Evolutionary conservation across 1,140 invertebrate genomes (phyloP).

Genomic region (Triops cancriformis): DNA sequence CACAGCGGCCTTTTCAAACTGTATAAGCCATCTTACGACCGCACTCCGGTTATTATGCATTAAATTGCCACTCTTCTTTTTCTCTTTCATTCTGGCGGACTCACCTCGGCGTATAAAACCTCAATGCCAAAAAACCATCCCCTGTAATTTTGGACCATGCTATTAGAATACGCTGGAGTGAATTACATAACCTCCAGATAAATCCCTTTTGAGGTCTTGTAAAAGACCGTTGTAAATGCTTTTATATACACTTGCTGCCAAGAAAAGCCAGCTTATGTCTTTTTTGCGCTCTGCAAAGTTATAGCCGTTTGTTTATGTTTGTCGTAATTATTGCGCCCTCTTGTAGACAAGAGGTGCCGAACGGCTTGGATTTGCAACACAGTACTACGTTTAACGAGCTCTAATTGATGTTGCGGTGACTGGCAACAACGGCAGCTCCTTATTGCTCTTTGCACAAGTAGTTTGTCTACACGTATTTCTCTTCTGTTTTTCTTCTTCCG

Average conservation of each 20-base stretch:
- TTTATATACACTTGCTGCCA: not conserved
- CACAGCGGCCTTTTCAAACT: not conserved
- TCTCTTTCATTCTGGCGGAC: not conserved
- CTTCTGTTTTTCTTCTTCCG: not conserved
- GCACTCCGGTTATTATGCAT: slow-evolving; percentile 1
- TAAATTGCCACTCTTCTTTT: slow-evolving; percentile 1
- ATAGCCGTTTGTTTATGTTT: not conserved
- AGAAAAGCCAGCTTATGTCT: not conserved
- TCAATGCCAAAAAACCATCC: slow-evolving; percentile 5
- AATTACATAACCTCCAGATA: not conserved
- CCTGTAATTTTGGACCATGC: slow-evolving; percentile 5
- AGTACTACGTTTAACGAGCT: not conserved
- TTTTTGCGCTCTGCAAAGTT: not conserved
- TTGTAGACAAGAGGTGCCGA: not conserved
- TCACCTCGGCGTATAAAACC: not conserved
- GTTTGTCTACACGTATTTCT: not conserved
- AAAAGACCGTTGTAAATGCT: slow-evolving; percentile 1
- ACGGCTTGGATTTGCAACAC: not conserved
- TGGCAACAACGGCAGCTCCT: not conserved
- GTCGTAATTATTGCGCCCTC: not conserved
- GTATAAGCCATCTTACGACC: slow-evolving; percentile 2
- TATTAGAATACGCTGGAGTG: not conserved
- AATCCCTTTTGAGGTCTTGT: slow-evolving; percentile 6
- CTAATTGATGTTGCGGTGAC: slow-evolving; percentile 6
- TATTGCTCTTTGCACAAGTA: not conserved